Evolutionary conservation across 2,113 vertebrate genomes (phyloP).

Genomic region (Sprattus sprattus): DNA sequence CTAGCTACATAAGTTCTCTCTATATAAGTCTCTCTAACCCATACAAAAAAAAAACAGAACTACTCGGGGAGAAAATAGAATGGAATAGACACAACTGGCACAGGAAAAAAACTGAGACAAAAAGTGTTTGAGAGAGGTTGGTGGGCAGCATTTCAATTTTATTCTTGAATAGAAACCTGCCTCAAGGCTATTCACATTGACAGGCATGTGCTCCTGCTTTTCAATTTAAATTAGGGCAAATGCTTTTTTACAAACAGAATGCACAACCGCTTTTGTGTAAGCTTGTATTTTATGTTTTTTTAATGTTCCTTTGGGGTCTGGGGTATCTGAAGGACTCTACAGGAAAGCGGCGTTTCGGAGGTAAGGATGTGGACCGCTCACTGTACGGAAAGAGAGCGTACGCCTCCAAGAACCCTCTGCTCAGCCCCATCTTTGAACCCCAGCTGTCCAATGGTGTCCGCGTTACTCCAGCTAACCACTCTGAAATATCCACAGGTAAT

Average conservation of each 20-base stretch:
- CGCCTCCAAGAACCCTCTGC: constrained; percentile 67
- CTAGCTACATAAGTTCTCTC: no score
- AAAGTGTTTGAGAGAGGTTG: background rate
- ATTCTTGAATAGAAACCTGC: background rate
- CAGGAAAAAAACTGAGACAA: background rate
- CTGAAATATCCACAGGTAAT: background rate
- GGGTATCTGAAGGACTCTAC: constrained; percentile 1
- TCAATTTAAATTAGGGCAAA: background rate
- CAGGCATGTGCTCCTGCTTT: background rate
- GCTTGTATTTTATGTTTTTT: background rate
- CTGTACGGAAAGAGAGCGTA: constrained; percentile 68
- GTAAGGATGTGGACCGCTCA: constrained; percentile 66
- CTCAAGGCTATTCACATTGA: background rate
- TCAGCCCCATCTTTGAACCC: constrained; percentile 70
- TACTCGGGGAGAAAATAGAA: background rate
- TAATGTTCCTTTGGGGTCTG: constrained; percentile 5
- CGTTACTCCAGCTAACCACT: constrained; percentile 14
- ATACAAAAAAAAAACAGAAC: background rate
- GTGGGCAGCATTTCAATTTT: background rate
- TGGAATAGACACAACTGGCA: background rate
- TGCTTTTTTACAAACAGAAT: background rate
- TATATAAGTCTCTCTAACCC: background rate
- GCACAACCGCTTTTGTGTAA: background rate
- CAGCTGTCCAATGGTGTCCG: constrained; percentile 27
- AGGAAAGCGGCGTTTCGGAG: constrained; percentile 54